Percentiles rank a stretch among this genome's conserved stretches.
These are phyloP conservation scores for Nyctereutes procyonoides DNA, from an alignment of 2,113 vertebrate genomes.

Conservation along the genomic window DNA sequence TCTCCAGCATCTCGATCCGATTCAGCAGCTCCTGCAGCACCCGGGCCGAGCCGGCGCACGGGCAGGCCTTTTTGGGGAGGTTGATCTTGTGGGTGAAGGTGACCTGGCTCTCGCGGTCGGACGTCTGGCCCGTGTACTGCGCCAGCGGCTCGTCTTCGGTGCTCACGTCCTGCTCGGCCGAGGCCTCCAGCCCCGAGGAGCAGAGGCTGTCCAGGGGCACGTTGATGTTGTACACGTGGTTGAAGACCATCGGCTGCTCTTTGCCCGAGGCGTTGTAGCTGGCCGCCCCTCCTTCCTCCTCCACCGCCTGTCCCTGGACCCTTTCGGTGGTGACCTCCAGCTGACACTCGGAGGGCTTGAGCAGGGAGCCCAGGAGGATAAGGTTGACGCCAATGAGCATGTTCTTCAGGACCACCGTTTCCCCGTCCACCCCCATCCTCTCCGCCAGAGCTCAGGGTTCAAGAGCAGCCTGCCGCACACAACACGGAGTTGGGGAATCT, in stretches of 20 bases:
- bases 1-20: conserved; percentile 97
- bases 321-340: conserved; percentile 83
- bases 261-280: conserved; percentile 88
- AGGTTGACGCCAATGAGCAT: conserved; percentile 87
- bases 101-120: conserved; percentile 94
- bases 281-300: conserved; percentile 79
- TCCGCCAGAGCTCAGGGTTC: conserved; percentile 57
- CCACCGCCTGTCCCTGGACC: conserved; percentile 85
- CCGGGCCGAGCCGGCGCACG: conserved; percentile 88
- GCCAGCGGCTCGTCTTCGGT: conserved; percentile 85
- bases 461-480: conserved; percentile 58
- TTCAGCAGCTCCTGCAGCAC: conserved; percentile 94
- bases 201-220: conserved; percentile 95
- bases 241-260: conserved; percentile 95
- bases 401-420: conserved; percentile 84
- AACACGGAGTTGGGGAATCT: conserved; percentile 66
- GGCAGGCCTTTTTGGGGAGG: conserved; percentile 95
- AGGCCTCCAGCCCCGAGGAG: conserved; percentile 91
- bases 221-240: conserved; percentile 98
- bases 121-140: conserved; percentile 93
- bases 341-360: conserved; percentile 85
- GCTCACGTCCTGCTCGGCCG: conserved; percentile 84
- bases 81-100: conserved; percentile 98
- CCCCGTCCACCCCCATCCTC: conserved; percentile 87
- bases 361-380: conserved; percentile 85